Conservation (phyloP, 2,888 invertebrate species). For the Protophormia terraenovae region DNA sequence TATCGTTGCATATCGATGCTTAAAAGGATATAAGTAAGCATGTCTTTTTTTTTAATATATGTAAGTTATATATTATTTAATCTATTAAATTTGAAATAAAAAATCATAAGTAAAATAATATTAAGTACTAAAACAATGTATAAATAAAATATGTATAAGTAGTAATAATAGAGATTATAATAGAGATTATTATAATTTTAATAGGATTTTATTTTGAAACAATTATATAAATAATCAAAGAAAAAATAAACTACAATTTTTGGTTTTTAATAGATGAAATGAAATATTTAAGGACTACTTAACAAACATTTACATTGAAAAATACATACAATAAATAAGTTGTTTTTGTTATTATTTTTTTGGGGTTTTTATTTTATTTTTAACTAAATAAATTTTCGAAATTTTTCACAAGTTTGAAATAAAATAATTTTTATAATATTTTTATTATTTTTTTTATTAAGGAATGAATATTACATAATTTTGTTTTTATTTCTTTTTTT, state of each 20-base stretch:
- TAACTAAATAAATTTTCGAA: not conserved
- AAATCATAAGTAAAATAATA: no score
- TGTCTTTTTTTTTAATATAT: not conserved
- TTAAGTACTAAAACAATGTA: no score
- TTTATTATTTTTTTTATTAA: not conserved
- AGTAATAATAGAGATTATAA: not conserved
- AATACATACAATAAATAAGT: not conserved
- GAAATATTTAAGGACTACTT: conserved; percentile 34
- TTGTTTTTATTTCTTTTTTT: not conserved
- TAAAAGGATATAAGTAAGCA: conserved; percentile 11
- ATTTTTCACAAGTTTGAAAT: conserved; percentile 5
- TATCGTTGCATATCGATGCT: conserved; percentile 62
- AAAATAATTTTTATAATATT: not conserved
- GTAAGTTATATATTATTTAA: not conserved
- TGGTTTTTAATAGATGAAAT: not conserved
- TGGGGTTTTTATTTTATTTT: no score
- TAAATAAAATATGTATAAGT: no score
- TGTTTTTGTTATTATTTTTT: not conserved
- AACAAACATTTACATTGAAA: conserved; percentile 32
- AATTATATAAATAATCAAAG: no score
- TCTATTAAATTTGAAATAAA: not conserved
- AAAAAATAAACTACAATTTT: conserved; percentile 26
- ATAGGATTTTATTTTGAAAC: no score
- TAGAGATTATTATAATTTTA: not conserved
- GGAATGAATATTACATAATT: conserved; percentile 45